Conservation (phyloP, 2,888 invertebrate genomes). For the Seladonia tumulorum region DNA sequence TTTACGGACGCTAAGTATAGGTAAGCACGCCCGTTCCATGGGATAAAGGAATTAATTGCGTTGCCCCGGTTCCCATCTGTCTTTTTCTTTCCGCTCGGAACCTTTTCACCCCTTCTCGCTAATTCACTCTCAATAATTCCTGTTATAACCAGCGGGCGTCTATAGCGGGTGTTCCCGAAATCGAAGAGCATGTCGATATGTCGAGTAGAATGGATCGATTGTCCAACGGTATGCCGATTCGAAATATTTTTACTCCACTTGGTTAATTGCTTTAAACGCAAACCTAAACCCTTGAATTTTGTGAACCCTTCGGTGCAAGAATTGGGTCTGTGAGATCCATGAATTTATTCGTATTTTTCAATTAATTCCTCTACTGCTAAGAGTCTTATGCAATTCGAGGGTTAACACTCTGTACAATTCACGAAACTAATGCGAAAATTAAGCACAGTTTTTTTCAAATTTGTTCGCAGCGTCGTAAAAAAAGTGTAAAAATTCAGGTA, state of each 20-base stretch:
- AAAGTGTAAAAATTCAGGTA: background rate
- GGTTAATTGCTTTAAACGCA: background rate
- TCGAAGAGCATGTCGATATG: background rate
- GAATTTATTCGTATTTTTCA: background rate
- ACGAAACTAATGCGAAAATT: background rate
- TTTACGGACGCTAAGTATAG: constrained; percentile 52
- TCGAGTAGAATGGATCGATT: background rate
- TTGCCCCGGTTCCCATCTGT: constrained; percentile 43
- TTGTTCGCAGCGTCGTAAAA: background rate
- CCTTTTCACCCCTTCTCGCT: background rate
- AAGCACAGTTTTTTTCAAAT: background rate
- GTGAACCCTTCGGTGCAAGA: background rate
- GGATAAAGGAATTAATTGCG: constrained; percentile 70
- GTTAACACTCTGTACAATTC: no score
- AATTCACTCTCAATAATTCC: constrained; percentile 15
- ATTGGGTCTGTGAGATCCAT: background rate
- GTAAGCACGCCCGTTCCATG: constrained; percentile 50
- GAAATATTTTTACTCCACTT: background rate
- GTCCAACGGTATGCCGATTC: background rate
- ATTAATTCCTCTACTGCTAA: no score
- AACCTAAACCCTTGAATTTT: background rate
- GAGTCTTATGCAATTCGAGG: no score
- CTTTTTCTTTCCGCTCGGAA: constrained; percentile 22
- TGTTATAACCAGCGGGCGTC: constrained; percentile 7
- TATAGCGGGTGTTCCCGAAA: constrained; percentile 3